Base-by-base conservation (phyloP, 2,888 invertebrate species). In the Pristionchus maxplancki region DNA sequence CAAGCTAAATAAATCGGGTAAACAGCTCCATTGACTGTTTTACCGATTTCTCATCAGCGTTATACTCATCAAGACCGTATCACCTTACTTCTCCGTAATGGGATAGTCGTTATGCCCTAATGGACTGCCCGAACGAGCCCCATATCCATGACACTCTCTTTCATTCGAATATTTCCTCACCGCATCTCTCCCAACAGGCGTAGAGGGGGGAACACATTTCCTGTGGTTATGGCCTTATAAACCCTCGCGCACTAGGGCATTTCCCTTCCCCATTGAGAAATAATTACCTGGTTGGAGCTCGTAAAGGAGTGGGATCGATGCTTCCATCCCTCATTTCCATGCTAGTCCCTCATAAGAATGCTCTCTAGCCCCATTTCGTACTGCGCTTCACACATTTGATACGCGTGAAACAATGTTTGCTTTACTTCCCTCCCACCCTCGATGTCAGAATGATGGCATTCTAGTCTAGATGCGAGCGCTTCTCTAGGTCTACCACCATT, bases 391-490 rank as follows among this genome's bases (percentile, higher is more conserved):
- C 71, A 13, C 71, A 8, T 71, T 28, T 37, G 71, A 37, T 37
- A 71, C 71, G 37, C 37, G 71, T 20, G 71, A 71, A 71, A 34
- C 71, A 71, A 71, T 71, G 71, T 71, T 71, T 71, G 71, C 71
- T 37, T 24, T 71, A 8, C 58, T 24, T 20, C 37, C 37, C 20
- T 3, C 28, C 71, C 71, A 24, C 37, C 71, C 37, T 37, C 37
- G 13, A 5, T 40, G 9, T 64, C 71, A 71, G 13, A 71, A 71
- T 71, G 71, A 71, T 37, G 37, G 31, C 71, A 71, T 37, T 71
- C n/a, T 31, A 11, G 64, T 31, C 64, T 71, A n/a, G 71, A 71
- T 64, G 28, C 64, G 37, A 15, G 31, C 31, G 13, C 31, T 11
- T 17, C 37, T 15, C 37, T 37, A 37, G 34, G 37, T 17, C 31